Evolutionary conservation across 35 echinoderm and acorn worm species (phyloP).

Genomic region (Heliocidaris tuberculata): DNA sequence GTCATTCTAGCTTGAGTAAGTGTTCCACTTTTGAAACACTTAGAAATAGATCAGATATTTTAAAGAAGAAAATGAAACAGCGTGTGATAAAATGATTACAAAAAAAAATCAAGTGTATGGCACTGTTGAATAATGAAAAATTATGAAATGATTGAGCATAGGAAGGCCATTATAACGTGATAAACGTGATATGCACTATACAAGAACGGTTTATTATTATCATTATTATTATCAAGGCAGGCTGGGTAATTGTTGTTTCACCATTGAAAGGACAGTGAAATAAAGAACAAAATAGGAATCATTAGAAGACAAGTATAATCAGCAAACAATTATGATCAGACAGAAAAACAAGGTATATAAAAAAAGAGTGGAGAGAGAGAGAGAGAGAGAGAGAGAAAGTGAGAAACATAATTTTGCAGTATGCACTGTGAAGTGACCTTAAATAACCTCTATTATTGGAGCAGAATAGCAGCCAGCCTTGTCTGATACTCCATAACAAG

Average conservation of each 20-base stretch:
- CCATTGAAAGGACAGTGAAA: neutral
- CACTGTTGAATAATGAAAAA: neutral
- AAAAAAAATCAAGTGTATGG: neutral
- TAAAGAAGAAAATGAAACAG: neutral
- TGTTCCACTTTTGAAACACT: neutral
- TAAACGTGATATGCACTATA: neutral
- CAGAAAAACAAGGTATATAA: neutral
- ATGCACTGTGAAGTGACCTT: slow-evolving; percentile 2
- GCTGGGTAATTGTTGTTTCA: too few relatives aligned
- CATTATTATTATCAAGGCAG: too few relatives aligned
- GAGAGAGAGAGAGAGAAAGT: neutral
- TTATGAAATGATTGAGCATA: neutral
- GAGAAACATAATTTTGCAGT: neutral
- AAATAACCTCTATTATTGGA: slow-evolving; percentile 5
- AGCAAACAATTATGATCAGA: neutral
- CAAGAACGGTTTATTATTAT: too few relatives aligned
- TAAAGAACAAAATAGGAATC: neutral
- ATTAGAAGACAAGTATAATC: too few relatives aligned
- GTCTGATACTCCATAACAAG: neutral
- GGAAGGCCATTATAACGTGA: neutral
- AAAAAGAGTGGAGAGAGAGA: neutral
- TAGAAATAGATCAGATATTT: neutral
- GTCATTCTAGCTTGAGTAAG: too few relatives aligned
- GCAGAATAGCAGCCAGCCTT: neutral
- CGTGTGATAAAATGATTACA: neutral